Conservation (phyloP, 2,888 invertebrate genomes). For the Pseudanteris insignis region DNA sequence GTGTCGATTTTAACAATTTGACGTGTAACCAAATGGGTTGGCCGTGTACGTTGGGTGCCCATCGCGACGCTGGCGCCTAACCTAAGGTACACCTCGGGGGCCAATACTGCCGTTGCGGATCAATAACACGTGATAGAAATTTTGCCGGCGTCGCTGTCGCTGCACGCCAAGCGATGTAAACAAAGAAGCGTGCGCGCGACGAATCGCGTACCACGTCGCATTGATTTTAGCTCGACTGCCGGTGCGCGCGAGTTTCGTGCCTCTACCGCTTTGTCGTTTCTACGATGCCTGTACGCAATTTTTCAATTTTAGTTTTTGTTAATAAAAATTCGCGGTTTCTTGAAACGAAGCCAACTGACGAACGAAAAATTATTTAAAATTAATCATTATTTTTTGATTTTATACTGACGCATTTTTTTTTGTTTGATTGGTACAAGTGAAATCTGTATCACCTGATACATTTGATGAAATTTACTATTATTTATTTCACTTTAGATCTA, state of each 20-base stretch:
- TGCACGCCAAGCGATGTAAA: conserved; percentile 58
- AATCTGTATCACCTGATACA: too few species aligned
- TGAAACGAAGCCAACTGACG: too few species aligned
- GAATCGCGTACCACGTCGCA: conserved; percentile 49
- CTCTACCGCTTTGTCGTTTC: conserved; percentile 33
- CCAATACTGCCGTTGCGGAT: conserved; percentile 45
- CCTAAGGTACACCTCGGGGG: conserved; percentile 38
- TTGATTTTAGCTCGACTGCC: conserved; percentile 50
- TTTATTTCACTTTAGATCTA: too few species aligned
- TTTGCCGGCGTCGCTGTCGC: conserved; percentile 48
- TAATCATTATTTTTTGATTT: too few species aligned
- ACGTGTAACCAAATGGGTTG: conserved; percentile 21
- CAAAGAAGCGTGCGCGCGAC: conserved; percentile 64
- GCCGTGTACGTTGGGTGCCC: too few species aligned
- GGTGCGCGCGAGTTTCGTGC: conserved; percentile 17
- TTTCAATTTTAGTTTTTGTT: too few species aligned
- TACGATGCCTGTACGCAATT: too few species aligned
- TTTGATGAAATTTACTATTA: too few species aligned
- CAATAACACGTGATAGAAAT: conserved; percentile 52
- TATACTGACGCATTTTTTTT: too few species aligned
- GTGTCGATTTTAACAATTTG: conserved; percentile 15
- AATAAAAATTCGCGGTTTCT: too few species aligned
- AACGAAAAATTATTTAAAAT: too few species aligned
- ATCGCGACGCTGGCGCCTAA: conserved; percentile 40
- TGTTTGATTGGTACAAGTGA: too few species aligned